A percentile compares a stretch with the other conserved stretches of the same genome.
These are phyloP conservation scores for Epinotia nisella DNA, from an alignment of 2,888 invertebrate genomes.

Conservation along the genomic window DNA sequence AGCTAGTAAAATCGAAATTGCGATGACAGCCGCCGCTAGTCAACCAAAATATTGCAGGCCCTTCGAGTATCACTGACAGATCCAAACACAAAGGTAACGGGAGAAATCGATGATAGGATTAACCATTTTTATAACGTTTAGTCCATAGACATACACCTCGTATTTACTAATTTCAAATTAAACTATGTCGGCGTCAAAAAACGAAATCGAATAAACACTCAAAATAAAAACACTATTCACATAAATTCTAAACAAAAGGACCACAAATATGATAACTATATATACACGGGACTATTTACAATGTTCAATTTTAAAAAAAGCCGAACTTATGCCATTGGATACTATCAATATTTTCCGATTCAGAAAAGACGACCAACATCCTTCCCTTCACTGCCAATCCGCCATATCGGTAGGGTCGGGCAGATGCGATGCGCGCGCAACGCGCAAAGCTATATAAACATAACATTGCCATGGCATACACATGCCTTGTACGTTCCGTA, in stretches of 20 bases:
- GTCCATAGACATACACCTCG: slow-evolving; percentile 66
- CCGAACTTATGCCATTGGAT: slow-evolving; percentile 88
- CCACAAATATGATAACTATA: slow-evolving; percentile 89
- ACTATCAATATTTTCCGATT: slow-evolving; percentile 86
- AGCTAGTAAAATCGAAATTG: slow-evolving; percentile 70
- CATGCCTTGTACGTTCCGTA: slow-evolving; percentile 24
- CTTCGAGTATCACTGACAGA: slow-evolving; percentile 80
- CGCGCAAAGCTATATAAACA: slow-evolving; percentile 82
- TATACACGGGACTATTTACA: slow-evolving; percentile 90
- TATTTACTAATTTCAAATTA: slow-evolving; percentile 75
- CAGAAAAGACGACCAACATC: slow-evolving; percentile 82
- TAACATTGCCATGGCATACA: slow-evolving; percentile 52
- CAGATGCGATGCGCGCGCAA: slow-evolving; percentile 84
- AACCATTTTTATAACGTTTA: slow-evolving; percentile 51
- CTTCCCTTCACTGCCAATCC: slow-evolving; percentile 82
- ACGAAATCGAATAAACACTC: slow-evolving; percentile 85
- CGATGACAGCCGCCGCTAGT: slow-evolving; percentile 82
- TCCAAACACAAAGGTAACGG: slow-evolving; percentile 84
- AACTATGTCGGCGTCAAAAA: slow-evolving; percentile 85
- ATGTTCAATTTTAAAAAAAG: slow-evolving; percentile 87
- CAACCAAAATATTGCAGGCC: slow-evolving; percentile 83
- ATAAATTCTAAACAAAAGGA: slow-evolving; percentile 85
- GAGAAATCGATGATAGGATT: slow-evolving; percentile 61
- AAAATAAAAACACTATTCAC: slow-evolving; percentile 86
- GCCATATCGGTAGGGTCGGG: slow-evolving; percentile 84